Evolutionary conservation across 2,797 vertebrate species (phyloP), one percentile per base, ranked within the genome.

Genomic region (Heliangelus exortis): DNA sequence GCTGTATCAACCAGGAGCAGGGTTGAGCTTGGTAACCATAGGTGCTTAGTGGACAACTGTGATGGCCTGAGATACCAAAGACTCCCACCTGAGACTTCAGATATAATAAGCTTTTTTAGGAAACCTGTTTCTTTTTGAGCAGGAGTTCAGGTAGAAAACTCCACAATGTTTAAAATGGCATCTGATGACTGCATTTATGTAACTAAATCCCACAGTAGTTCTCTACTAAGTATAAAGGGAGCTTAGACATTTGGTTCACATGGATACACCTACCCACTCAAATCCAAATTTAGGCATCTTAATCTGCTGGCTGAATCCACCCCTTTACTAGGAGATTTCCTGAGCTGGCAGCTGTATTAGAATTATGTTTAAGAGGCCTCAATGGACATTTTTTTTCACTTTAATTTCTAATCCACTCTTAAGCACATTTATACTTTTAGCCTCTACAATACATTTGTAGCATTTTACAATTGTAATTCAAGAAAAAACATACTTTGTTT

Each of bases 161-260:
- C 54, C 54, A 54, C 85, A 58, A 23, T 51, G 19, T 36, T 55
- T 78, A 51, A 83, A 76, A 61, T 59, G 87, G 73, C 39, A 81
- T 58, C 65, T 2, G 2, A 65, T 78, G 72, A n/a, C 47, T 39
- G 28, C 26, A 26, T 84, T 96, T 93, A 86, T 69, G 51, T 91
- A 88, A 95, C 83, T 78, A 73, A 95, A 90, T 88, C 87, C 69
- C 62, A 88, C 51, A 21, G 43, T 48, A 88, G 58, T 73, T 88
- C 79, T 91, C 73, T 66, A 36, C 62, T 33, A 85, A 62, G 47
- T 50, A 36, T 34, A 78, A 86, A 50, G 48, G 51, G 79, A 95
- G 85, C 62, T 96, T 69, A 94, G 91, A 55, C 82, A 95, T 94
- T 76, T 95, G 89, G 89, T 88, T 96, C 91, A 93, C 91, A 90